phyloP scores from a whole-genome alignment of 2,797 vertebrate genomes.

The Pseudochirops cupreus region DNA sequence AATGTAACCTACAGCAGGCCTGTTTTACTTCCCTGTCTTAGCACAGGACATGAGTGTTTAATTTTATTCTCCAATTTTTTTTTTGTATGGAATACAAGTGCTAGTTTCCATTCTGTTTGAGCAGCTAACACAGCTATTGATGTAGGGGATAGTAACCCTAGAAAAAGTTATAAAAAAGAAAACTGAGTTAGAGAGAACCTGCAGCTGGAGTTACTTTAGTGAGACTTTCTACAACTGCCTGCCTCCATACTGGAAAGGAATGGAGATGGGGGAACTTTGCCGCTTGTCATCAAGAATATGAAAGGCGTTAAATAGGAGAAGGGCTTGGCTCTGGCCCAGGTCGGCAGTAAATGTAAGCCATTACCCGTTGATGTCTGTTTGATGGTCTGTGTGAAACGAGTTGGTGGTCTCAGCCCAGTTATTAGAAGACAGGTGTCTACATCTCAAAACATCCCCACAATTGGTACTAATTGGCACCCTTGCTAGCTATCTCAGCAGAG shows the following conservation, averaged over 20 bases:
- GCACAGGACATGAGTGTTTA: constrained; percentile 72
- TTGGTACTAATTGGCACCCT: constrained; percentile 40
- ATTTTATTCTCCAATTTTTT: constrained; percentile 68
- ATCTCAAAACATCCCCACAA: constrained; percentile 48
- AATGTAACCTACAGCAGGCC: constrained; percentile 71
- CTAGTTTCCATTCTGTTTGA: constrained; percentile 65
- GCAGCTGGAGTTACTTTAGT: not conserved
- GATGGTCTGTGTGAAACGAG: constrained; percentile 57
- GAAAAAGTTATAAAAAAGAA: constrained; percentile 36
- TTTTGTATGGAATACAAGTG: constrained; percentile 63
- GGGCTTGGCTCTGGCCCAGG: constrained; percentile 53
- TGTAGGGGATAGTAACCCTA: constrained; percentile 41
- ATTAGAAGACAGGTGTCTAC: constrained; percentile 65
- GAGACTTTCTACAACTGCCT: not conserved
- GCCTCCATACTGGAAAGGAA: not conserved
- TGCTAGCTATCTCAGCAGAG: constrained; percentile 51
- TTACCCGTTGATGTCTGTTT: constrained; percentile 52
- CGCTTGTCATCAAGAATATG: constrained; percentile 24
- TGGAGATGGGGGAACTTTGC: not conserved
- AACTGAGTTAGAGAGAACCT: constrained; percentile 10
- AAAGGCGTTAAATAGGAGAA: not conserved
- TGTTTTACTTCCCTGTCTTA: constrained; percentile 73
- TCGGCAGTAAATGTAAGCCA: constrained; percentile 26
- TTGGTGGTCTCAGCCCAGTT: constrained; percentile 53
- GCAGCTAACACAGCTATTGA: constrained; percentile 59